phyloP scores from a whole-genome alignment of 37 sponge, comb jelly and placozoan species.

The Bolinopsis microptera region DNA sequence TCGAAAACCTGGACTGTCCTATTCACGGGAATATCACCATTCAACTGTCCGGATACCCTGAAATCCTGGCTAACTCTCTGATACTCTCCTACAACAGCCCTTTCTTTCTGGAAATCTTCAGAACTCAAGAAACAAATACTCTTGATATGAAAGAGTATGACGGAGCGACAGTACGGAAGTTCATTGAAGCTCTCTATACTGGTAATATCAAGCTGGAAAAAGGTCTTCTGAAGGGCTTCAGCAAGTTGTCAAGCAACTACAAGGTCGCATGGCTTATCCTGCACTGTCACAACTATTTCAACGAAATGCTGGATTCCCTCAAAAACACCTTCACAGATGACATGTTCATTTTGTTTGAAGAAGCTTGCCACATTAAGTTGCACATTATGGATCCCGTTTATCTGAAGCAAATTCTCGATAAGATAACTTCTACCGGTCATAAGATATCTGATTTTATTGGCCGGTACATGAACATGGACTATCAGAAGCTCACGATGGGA shows the following conservation, averaged over 20 bases:
- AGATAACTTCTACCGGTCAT: not conserved
- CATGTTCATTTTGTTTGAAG: constrained; percentile 2
- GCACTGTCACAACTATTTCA: not conserved
- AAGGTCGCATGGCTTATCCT: constrained; percentile 19
- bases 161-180: not conserved
- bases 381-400: not conserved
- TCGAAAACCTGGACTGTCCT: not conserved
- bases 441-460: constrained; percentile 4
- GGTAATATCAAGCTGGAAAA: not conserved
- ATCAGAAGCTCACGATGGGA: not conserved
- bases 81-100: constrained; percentile 21
- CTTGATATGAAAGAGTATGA: not conserved
- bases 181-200: constrained; percentile 27
- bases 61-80: not conserved
- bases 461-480: not conserved
- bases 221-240: constrained; percentile 14
- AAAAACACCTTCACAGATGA: not conserved
- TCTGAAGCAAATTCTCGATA: not conserved
- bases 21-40: not conserved
- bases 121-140: not conserved
- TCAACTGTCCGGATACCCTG: not conserved
- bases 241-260: constrained; percentile 19
- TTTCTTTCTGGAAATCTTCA: not conserved
- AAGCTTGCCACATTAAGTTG: not conserved
- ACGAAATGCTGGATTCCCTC: not conserved